Evolutionary conservation across 1,140 invertebrate genomes (phyloP).

Genomic region (Pectinophora gossypiella): DNA sequence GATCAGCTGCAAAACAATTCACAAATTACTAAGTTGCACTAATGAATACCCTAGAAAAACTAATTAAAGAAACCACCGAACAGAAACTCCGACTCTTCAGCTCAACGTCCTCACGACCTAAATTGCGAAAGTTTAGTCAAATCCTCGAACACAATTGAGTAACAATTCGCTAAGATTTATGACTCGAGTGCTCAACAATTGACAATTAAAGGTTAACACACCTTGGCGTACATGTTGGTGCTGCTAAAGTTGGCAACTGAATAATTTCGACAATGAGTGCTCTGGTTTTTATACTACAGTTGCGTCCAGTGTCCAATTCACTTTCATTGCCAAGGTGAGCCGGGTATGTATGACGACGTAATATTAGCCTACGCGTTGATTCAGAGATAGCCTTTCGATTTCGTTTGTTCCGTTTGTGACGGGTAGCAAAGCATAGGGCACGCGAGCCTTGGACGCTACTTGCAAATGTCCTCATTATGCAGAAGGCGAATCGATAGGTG

Average conservation of each 20-base stretch:
- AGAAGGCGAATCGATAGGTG: neutral
- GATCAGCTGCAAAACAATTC: slow-evolving; percentile 13
- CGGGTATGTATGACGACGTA: slow-evolving; percentile 28
- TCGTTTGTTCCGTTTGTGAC: slow-evolving; percentile 52
- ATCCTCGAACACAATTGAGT: too few relatives aligned
- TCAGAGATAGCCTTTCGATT: slow-evolving; percentile 67
- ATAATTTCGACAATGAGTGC: slow-evolving; percentile 56
- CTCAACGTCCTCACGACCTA: too few relatives aligned
- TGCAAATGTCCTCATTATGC: neutral
- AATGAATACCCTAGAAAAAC: too few relatives aligned
- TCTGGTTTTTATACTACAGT: slow-evolving; percentile 52
- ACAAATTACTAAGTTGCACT: neutral
- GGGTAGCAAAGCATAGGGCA: slow-evolving; percentile 21
- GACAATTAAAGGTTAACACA: slow-evolving; percentile 26
- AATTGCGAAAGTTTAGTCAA: too few relatives aligned
- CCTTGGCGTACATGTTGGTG: slow-evolving; percentile 71
- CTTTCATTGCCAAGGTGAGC: slow-evolving; percentile 72
- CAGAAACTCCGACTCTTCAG: too few relatives aligned
- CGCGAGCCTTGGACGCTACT: slow-evolving; percentile 22
- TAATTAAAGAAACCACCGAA: too few relatives aligned
- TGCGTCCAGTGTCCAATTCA: slow-evolving; percentile 38
- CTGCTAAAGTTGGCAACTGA: slow-evolving; percentile 66
- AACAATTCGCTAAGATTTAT: too few relatives aligned
- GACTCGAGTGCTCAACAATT: neutral
- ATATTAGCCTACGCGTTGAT: slow-evolving; percentile 40